Evolutionary conservation across 2,113 vertebrate species (phyloP), one percentile per base, ranked within the genome.

Genomic region (Salminus brasiliensis): DNA sequence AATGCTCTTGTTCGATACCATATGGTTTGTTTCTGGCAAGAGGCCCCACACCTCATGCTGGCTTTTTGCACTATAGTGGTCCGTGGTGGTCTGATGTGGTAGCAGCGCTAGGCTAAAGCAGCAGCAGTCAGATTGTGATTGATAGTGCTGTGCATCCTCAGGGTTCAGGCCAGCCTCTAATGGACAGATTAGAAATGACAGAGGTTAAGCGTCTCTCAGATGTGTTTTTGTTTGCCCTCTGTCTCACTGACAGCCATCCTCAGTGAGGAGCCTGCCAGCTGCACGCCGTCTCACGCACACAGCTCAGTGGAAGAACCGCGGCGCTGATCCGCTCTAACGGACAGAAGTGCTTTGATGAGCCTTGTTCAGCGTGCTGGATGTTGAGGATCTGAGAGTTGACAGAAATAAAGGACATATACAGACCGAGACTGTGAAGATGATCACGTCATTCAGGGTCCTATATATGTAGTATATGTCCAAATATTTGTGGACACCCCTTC

Each of bases 121-220:
- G 0, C 52, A 55, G 52, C 23, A 25, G 52, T 25, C 23, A 55
- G 52, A 55, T 55, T 25, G 52, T 55, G 94, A 95, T 95, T 94
- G 94, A 96, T 95, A 94, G 94, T 92, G 60, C 72, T 63, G 65
- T 52, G 74, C 74, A 68, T 84, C 93, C 82, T 73, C 92, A 93
- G 93, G 95, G 94, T 94, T 93, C 90, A 89, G 94, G 92, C 93
- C 93, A 93, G 90, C 11, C 67, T 39, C 3, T 80, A 83, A 74
- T 82, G 81, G 83, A 71, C 52, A 66, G 45, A 92, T 93, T 93
- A 93, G 88, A 91, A 91, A 89, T 80, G 78, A 90, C 76, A 67
- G 72, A 66, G 75, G 71, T 78, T 81, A 85, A 83, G 70, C 67
- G 73, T 81, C 72, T 41, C 74, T 81, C 74, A 72, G 52, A 78